These are phyloP conservation scores for Chrysochloris asiatica DNA, from an alignment of 2,113 vertebrate genomes.

Conservation along the genomic window DNA sequence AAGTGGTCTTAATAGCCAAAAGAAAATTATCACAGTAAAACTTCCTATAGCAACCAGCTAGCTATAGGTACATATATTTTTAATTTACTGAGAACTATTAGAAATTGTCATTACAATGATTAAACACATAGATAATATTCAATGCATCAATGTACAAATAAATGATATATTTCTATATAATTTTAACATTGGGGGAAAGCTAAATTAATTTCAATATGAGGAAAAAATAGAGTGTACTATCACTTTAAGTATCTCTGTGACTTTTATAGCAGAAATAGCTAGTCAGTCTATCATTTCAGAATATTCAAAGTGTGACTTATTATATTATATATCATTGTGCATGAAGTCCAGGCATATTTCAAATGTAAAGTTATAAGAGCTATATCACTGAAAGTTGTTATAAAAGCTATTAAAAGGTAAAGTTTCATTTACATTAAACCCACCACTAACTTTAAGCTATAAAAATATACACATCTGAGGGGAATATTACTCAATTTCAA, in stretches of 20 bases:
- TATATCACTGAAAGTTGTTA: background rate
- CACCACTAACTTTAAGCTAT: constrained; percentile 37
- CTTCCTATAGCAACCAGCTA: background rate
- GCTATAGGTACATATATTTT: constrained; percentile 1
- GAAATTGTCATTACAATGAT: constrained; percentile 32
- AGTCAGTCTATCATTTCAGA: constrained; percentile 13
- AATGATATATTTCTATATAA: constrained; percentile 47
- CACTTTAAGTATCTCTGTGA: background rate
- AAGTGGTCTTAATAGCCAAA: background rate
- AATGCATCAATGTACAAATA: constrained; percentile 20
- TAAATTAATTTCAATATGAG: background rate
- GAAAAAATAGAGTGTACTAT: background rate
- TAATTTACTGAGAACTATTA: constrained; percentile 36
- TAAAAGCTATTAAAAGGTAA: constrained; percentile 61
- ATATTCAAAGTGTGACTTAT: constrained; percentile 28
- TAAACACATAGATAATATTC: constrained; percentile 10
- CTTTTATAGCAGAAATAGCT: background rate
- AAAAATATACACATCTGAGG: constrained; percentile 1
- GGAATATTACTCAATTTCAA: constrained; percentile 43
- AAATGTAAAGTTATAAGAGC: constrained; percentile 40
- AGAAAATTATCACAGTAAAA: background rate
- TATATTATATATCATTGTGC: constrained; percentile 35
- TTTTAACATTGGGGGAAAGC: constrained; percentile 30
- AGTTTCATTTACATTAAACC: constrained; percentile 68
- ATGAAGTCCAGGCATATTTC: constrained; percentile 45